A percentile compares a stretch with the other conserved stretches of the same genome.
phyloP scores from a whole-genome alignment of 2,888 invertebrate species.

The Dasypogon diadema region DNA sequence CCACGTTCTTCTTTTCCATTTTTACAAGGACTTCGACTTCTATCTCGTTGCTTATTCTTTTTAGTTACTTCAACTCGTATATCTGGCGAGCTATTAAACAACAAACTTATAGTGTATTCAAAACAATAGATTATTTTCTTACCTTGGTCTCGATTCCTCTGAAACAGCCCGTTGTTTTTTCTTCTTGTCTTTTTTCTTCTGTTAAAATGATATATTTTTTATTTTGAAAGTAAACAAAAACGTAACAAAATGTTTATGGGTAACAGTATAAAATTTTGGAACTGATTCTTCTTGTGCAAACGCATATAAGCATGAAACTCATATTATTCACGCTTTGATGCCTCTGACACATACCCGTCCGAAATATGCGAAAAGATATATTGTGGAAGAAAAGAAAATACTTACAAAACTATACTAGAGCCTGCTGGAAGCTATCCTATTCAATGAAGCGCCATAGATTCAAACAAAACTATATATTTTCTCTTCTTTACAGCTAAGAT shows the following conservation, averaged over 20 bases:
- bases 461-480: conserved; percentile 82
- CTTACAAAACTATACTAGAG: conserved; percentile 69
- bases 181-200: conserved; percentile 74
- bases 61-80: neutral
- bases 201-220: conserved; percentile 60
- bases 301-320: conserved; percentile 8
- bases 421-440: conserved; percentile 69
- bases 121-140: conserved; percentile 55
- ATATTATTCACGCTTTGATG: conserved; percentile 24
- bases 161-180: conserved; percentile 70
- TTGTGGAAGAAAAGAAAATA: conserved; percentile 66
- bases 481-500: conserved; percentile 68
- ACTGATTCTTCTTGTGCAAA: conserved; percentile 14
- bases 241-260: conserved; percentile 53
- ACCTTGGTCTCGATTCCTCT: conserved; percentile 73
- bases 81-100: conserved; percentile 60
- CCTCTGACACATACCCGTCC: conserved; percentile 21
- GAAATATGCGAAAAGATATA: conserved; percentile 34
- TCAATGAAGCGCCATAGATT: conserved; percentile 71
- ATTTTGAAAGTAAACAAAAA: conserved; percentile 61
- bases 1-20: conserved; percentile 58
- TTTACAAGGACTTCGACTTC: conserved; percentile 8
- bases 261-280: conserved; percentile 1
- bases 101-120: neutral
- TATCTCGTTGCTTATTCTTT: conserved; percentile 2